Evolutionary conservation across 2,113 vertebrate species (phyloP), one percentile per base, ranked within the genome.

Genomic region (Oncorhynchus tshawytscha): DNA sequence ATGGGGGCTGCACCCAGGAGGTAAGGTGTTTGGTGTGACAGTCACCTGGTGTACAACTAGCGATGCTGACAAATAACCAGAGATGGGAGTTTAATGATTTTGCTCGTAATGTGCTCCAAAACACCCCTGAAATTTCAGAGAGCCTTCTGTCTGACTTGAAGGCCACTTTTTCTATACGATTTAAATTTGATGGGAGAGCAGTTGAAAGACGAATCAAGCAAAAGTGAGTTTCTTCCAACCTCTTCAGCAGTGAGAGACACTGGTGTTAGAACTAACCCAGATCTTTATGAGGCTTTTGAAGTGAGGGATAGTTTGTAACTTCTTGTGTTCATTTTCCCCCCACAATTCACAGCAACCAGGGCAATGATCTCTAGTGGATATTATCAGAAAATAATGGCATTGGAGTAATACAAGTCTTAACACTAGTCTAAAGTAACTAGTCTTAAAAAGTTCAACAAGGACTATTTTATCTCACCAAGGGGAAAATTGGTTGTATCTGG

Each of bases 131-230:
- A 77, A 77, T 78, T 88, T 79, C 85, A 11, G 73, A 84, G 85
- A 25, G 69, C 59, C 80, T 73, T 54, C 51, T 15, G 78, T 77
- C 78, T 76, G 76, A 82, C 16, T 60, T 65, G 79, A 86, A 89
- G 82, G 81, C 80, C 84, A 45, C 0, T 13, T 3, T 12, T 2
- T 29, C 24, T 48, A 68, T 45, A 76, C 64, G 62, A 88, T 88
- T 87, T 86, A 86, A 84, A 88, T 89, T 75, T 86, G 85, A 91
- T 84, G 85, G 85, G 82, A 87, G 82, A 84, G 84, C 57, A 76
- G 67, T 24, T 77, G 13, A 48, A 74, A 89, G 87, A 88, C 51
- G 25, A 2, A 45, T 25, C 65, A 57, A 72, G 34, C 45, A 25
- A 73, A 80, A 64, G 20, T 64, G 22, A 25, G 20, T 64, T 64